Base-by-base conservation (phyloP, 35 echinoderm and acorn worm genomes). In the Amphiura filiformis region DNA sequence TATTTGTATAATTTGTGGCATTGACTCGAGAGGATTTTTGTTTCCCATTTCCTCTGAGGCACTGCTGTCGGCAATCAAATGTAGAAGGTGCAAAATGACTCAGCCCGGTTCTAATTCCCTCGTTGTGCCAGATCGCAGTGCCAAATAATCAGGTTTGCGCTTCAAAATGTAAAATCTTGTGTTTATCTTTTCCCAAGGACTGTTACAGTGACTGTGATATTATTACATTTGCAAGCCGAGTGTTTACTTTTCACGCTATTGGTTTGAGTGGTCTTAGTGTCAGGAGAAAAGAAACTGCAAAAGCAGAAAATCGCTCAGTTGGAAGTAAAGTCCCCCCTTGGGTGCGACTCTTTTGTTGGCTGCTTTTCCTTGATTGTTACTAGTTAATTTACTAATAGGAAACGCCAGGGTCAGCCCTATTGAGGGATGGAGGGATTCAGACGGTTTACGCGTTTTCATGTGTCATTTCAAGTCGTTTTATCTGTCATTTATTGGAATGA, bases 201-300 rank as follows among this genome's bases (percentile, higher is more conserved):
- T 87, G 85, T 87, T 87, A 87, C 85, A 87, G 75, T 76, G 76
- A 76, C 85, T 77, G 39, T 78, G 75, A 78, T 87, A 87, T 87
- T 87, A 78, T 87, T 87, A 78, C 75, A 76, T 77, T 76, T 87
- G 65, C 40, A 0, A 42, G 34, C n/a, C 78, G 78, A 80, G 34
- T 80, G 78, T 80, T 80, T 80, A 80, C 78, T 15, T 80, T 37
- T 80, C 78, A 70, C 61, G 61, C 17, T 30, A 70, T 70, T 36
- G 32, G 52, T 39, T 36, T 76, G 42, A 37, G 38, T 34, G 31
- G 56, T 64, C 14, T 15, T 65, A 76, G 65, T 33, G 83, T 75
- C 83, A 85, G 36, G 42, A 65, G 65, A 85, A 37, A 64, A 85
- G 83, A 64, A n/a, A 34, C 35, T 36, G 30, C 32, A 57, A 32